phyloP scores from a whole-genome alignment of 2,113 vertebrate genomes.

The Caranx ignobilis region DNA sequence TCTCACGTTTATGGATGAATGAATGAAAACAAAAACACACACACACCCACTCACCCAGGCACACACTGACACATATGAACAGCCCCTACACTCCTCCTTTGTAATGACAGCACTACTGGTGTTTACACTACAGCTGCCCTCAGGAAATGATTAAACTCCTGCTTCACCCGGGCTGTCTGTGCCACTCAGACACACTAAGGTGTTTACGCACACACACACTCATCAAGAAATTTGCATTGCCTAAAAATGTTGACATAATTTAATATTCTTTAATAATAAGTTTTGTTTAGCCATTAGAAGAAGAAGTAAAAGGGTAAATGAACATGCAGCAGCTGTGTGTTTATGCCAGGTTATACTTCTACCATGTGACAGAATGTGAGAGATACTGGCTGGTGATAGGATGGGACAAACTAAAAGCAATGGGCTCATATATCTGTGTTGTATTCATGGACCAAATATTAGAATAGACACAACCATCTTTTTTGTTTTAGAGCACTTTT shows the following conservation, averaged over 20 bases:
- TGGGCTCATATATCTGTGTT: not conserved
- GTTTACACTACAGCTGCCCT: conserved; percentile 69
- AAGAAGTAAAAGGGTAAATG: not conserved
- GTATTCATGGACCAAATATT: not conserved
- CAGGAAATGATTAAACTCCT: conserved; percentile 72
- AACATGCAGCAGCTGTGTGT: not conserved
- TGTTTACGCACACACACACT: not conserved
- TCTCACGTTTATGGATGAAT: conserved; percentile 43
- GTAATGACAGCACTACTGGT: conserved; percentile 58
- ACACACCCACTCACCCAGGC: conserved; percentile 2
- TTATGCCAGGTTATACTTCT: not conserved
- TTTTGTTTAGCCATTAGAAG: not conserved
- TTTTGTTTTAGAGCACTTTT: not conserved
- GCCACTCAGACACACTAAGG: conserved; percentile 9
- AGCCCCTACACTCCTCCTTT: conserved; percentile 34
- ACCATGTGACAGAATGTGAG: not conserved
- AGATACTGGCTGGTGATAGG: not conserved
- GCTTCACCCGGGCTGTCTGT: conserved; percentile 37
- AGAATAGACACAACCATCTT: not conserved
- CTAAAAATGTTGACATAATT: not conserved
- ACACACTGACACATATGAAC: conserved; percentile 8
- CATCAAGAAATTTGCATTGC: not conserved
- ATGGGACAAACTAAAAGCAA: too few species aligned
- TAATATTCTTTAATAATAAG: not conserved
- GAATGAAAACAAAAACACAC: conserved; percentile 53